phyloP scores from a whole-genome alignment of 2,113 vertebrate species.

The Mandrillus leucophaeus region DNA sequence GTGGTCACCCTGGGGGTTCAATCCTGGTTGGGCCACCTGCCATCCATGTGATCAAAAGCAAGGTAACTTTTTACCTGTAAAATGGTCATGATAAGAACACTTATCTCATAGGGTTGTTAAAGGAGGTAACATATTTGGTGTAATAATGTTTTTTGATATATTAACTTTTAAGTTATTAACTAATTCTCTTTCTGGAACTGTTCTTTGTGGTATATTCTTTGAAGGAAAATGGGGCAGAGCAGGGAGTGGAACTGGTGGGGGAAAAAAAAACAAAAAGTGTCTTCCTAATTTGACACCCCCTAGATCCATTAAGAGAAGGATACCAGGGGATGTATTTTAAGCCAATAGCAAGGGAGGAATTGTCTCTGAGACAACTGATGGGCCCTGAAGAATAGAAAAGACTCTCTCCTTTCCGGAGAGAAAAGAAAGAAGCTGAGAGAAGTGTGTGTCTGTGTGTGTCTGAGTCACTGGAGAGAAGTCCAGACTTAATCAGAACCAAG shows the following conservation, averaged over 20 bases:
- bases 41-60: not conserved
- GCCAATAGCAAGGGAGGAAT: not conserved
- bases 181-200: not conserved
- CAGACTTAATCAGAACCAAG: not conserved
- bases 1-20: not conserved
- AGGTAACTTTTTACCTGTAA: not conserved
- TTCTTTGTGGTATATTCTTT: not conserved
- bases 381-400: not conserved
- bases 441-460: not conserved
- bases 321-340: not conserved
- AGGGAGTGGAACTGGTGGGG: not conserved
- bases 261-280: not conserved
- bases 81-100: not conserved
- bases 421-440: not conserved
- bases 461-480: not conserved
- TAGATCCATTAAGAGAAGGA: not conserved
- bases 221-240: not conserved
- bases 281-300: not conserved
- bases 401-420: not conserved
- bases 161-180: conserved; percentile 31
- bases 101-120: not conserved
- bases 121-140: not conserved
- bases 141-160: not conserved
- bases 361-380: not conserved
- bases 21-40: not conserved